Evolutionary conservation across 2,113 vertebrate species (phyloP), one percentile per base, ranked within the genome.

Genomic region (Dasypus novemcinctus): DNA sequence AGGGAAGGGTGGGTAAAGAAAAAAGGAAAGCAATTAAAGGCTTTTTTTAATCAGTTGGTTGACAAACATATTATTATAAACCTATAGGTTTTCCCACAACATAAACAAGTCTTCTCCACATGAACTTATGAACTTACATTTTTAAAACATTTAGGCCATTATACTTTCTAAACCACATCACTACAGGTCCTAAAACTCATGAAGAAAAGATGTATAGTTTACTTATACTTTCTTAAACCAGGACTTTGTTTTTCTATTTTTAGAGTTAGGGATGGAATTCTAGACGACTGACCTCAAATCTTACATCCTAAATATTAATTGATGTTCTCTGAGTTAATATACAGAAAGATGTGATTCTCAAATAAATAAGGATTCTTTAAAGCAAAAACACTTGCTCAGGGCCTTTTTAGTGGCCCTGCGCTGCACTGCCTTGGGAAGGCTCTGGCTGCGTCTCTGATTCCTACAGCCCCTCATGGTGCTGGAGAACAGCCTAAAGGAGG

Each of bases 351-450:
- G 97, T 97, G 97, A 98, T 97, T 98, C 93, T 98, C 98, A 98
- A 98, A 98, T 98, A 98, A 98, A 98, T 98, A 98, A 85, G 91
- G 84, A 97, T 84, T 82, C 82, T 68, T 57, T 57, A 94, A 90
- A 94, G 41, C 79, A 82, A 82, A 79, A 59, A 59, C 57, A 97
- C 71, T 87, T 95, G 91, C 90, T 96, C 76, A 97, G 98, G 97
- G 95, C 96, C 97, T 95, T n/a, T n/a, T n/a, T 94, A 92, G 80
- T 57, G 81, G 78, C 88, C 97, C 75, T 25, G 96, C 89, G 95
- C 75, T 96, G 87, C 83, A 97, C 88, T 95, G 90, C 92, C 95
- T 95, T 69, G 90, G n/a, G 95, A 94, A 95, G 84, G 91, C 82
- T 88, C 69, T 87, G 83, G 87, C 66, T 93, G 52, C 68, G 61